These are phyloP conservation scores for Crossocerus cetratus DNA, from an alignment of 2,888 invertebrate genomes.

Conservation along the genomic window DNA sequence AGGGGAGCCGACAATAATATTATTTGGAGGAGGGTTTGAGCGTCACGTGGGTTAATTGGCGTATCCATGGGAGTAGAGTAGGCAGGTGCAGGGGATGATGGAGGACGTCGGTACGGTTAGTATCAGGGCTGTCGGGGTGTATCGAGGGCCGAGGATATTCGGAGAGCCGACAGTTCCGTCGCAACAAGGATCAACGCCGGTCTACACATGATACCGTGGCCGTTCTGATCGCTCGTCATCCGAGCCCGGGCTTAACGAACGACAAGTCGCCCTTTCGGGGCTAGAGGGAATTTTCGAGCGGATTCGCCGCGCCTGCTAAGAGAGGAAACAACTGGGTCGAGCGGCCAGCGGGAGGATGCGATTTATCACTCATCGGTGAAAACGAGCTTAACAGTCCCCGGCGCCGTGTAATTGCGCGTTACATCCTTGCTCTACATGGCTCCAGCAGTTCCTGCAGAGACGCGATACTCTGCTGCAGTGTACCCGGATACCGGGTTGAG, in stretches of 20 bases:
- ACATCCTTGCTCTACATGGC: slow-evolving; percentile 45
- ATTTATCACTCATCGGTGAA: slow-evolving; percentile 59
- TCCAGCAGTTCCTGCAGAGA: slow-evolving; percentile 15
- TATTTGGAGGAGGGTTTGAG: neutral
- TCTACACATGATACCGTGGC: neutral
- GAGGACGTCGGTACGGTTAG: neutral
- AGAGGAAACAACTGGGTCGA: slow-evolving; percentile 20
- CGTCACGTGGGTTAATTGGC: neutral
- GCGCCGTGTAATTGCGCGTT: slow-evolving; percentile 54
- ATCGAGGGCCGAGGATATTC: neutral
- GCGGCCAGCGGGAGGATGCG: slow-evolving; percentile 25
- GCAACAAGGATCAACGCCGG: slow-evolving; percentile 1
- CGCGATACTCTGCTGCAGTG: neutral
- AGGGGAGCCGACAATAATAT: neutral
- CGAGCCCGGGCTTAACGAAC: neutral
- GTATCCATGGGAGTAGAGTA: neutral
- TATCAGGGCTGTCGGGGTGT: neutral
- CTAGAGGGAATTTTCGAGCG: slow-evolving; percentile 42
- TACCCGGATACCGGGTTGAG: too few species aligned
- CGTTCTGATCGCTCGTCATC: neutral
- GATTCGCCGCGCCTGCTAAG: slow-evolving; percentile 19
- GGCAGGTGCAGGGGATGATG: neutral
- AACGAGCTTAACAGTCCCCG: slow-evolving; percentile 46
- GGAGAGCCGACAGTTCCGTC: neutral
- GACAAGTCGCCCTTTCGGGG: neutral